Base-by-base conservation (phyloP, 2,888 invertebrate genomes). In the Dusona sp. region DNA sequence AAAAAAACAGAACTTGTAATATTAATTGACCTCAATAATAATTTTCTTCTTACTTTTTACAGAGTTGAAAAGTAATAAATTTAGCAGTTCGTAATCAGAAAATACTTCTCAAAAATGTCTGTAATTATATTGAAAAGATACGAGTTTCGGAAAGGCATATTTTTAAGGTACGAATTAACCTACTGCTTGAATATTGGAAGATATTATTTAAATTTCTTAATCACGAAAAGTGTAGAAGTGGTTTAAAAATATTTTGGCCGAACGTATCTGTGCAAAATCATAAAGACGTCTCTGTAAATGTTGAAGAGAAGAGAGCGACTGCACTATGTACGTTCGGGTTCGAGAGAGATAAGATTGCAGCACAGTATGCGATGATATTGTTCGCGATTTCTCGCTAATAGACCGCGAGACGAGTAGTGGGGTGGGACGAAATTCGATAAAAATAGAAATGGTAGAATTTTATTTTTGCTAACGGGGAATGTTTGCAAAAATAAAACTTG, bases 391-490 rank as follows among this genome's bases (percentile, higher is more conserved):
- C 65, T 77, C 80, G 82, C 68, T 85, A 83, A 64, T 79, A 84
- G 75, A 79, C 29, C 45, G 68, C 33, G 70, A 70, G 74, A 67
- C 74, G 48, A 54, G 72, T 64, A 45, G 74, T 38, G 54, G 51
- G 33, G 73, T 13, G 19, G 45, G 25, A 54, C 11, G 61, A 57
- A 75, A 54, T 81, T 54, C 68, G 87, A 88, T 88, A 89, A 88
- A 88, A 88, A 88, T 86, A 89, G 87, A 79, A 86, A 88, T 85
- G 86, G 77, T 45, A 86, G 86, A 83, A 54, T 86, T 54, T 84
- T 79, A 75, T 77, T 87, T 79, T 38, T 70, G 72, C 64, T 72
- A 74, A 83, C 78, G 54, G 68, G 57, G 68, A 70, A 38, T 48
- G 25, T 64, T 16, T 61, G 29, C 61, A 16, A 61, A 61, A 29